These are phyloP conservation scores for Nansenia antarctica DNA, from an alignment of 2,113 vertebrate species.

Conservation along the genomic window DNA sequence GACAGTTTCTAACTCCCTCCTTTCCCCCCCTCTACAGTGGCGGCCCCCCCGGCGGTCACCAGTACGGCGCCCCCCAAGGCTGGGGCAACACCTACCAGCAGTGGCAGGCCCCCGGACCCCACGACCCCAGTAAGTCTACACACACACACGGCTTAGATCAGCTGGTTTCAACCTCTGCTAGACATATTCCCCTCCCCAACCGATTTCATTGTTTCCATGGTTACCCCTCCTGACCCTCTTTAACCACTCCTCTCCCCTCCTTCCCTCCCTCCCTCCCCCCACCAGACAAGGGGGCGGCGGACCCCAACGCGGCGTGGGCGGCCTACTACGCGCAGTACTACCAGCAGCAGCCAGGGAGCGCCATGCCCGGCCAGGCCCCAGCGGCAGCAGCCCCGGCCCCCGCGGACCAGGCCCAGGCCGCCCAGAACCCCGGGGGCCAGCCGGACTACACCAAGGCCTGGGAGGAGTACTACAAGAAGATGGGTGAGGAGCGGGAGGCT, in stretches of 20 bases:
- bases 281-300: constrained; percentile 84
- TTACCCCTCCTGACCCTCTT: background rate
- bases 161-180: background rate
- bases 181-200: background rate
- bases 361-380: constrained; percentile 78
- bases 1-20: background rate
- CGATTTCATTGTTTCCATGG: background rate
- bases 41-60: constrained; percentile 81
- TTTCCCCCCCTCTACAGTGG: constrained; percentile 65
- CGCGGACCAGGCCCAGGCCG: constrained; percentile 76
- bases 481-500: constrained; percentile 52
- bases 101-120: constrained; percentile 87
- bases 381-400: constrained; percentile 77
- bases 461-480: constrained; percentile 95
- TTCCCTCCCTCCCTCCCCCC: background rate
- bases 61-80: constrained; percentile 82
- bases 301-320: constrained; percentile 91
- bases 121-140: constrained; percentile 84
- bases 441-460: constrained; percentile 94
- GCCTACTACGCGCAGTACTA: constrained; percentile 94
- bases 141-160: background rate
- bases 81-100: constrained; percentile 89
- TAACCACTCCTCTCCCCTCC: background rate
- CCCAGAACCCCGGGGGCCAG: constrained; percentile 77
- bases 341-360: constrained; percentile 84